Percentiles rank a stretch among this genome's conserved stretches.
These are phyloP conservation scores for Dendroctonus ponderosae DNA, from an alignment of 1,140 invertebrate genomes.

Conservation along the genomic window DNA sequence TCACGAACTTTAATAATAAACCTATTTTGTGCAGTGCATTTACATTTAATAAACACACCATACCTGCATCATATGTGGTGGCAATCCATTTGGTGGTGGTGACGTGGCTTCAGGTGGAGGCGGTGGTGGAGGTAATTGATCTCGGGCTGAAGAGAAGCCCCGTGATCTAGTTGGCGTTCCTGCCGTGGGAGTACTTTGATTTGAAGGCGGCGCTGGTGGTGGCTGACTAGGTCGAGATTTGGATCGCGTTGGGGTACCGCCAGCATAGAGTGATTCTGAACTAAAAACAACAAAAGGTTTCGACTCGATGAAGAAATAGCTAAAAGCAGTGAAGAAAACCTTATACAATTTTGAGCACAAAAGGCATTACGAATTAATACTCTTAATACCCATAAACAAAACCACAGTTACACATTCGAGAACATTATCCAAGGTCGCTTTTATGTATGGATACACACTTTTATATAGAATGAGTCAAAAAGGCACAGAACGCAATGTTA, in stretches of 20 bases:
- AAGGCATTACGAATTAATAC: too few relatives aligned
- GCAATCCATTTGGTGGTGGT: slow-evolving; percentile 54
- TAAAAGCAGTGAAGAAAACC: too few relatives aligned
- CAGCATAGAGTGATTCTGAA: slow-evolving; percentile 52
- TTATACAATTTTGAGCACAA: too few relatives aligned
- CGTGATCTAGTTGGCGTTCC: slow-evolving; percentile 69
- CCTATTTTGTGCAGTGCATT: too few relatives aligned
- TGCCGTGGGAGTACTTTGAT: slow-evolving; percentile 68
- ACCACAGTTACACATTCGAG: too few relatives aligned
- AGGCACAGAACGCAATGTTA: too few relatives aligned
- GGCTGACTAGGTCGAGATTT: slow-evolving; percentile 77
- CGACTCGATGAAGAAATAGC: too few relatives aligned
- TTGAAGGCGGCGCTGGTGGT: slow-evolving; percentile 80
- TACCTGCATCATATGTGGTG: slow-evolving; percentile 49
- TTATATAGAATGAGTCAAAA: too few relatives aligned
- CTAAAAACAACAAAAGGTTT: slow-evolving; percentile 26
- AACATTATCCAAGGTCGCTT: too few relatives aligned
- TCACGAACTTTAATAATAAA: too few relatives aligned
- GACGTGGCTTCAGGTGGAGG: slow-evolving; percentile 69
- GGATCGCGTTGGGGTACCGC: slow-evolving; percentile 57
- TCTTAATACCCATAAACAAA: too few relatives aligned
- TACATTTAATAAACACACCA: background rate
- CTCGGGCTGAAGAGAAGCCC: slow-evolving; percentile 66
- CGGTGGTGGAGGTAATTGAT: slow-evolving; percentile 79
- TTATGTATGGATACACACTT: too few relatives aligned